Conservation (phyloP, 2,888 invertebrate genomes). For the Linnaemya vulpina region DNA sequence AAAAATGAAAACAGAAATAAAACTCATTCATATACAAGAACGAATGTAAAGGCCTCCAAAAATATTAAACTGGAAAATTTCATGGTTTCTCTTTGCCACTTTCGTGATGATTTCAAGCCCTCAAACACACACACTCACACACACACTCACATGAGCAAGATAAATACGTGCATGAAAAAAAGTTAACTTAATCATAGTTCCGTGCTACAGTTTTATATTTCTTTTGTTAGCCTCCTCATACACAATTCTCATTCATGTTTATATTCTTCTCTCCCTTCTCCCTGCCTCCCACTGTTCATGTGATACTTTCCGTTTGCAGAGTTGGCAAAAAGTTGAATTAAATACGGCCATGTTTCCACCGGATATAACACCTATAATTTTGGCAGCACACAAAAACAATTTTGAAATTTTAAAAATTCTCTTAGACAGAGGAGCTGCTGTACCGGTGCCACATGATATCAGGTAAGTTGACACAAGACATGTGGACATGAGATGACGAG, state of each 20-base stretch:
- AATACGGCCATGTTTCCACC: constrained; percentile 94
- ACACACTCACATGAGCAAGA: not conserved
- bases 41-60: not conserved
- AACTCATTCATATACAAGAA: not conserved
- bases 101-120: not conserved
- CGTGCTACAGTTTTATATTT: not conserved
- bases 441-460: constrained; percentile 95
- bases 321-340: constrained; percentile 93
- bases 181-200: constrained; percentile 21
- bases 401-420: constrained; percentile 97
- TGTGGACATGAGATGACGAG: constrained; percentile 37
- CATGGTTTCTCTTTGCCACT: not conserved
- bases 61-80: not conserved
- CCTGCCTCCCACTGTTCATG: not conserved
- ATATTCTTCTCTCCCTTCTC: not conserved
- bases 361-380: constrained; percentile 95
- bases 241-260: constrained; percentile 10
- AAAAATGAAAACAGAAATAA: too few species aligned
- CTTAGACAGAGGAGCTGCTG: constrained; percentile 94
- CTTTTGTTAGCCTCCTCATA: not conserved
- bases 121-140: not conserved
- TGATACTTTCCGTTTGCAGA: constrained; percentile 84
- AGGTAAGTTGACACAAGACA: constrained; percentile 83
- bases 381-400: constrained; percentile 97
- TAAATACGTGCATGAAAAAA: not conserved